Percentiles rank a stretch among this genome's conserved stretches.
Conservation (phyloP, 2,888 invertebrate genomes). For the Griposia aprilina region DNA sequence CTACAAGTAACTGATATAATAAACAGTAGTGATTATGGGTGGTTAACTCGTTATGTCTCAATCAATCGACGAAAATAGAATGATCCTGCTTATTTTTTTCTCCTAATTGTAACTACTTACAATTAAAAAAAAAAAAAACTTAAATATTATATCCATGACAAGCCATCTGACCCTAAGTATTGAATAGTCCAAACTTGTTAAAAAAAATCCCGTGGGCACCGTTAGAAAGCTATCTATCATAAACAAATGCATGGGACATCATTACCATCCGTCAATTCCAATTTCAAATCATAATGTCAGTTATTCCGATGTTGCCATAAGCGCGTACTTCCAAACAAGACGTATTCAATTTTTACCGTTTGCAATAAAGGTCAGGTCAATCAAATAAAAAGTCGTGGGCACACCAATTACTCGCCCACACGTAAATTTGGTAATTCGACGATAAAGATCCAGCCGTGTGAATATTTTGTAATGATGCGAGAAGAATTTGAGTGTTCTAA, state of each 20-base stretch:
- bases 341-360: conserved; percentile 60
- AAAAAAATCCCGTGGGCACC: background rate
- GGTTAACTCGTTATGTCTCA: background rate
- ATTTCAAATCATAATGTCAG: conserved; percentile 53
- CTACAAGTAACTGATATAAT: conserved; percentile 1
- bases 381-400: conserved; percentile 78
- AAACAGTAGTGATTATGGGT: background rate
- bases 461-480: conserved; percentile 57
- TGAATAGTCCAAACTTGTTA: conserved; percentile 1
- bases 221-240: conserved; percentile 25
- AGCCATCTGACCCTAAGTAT: background rate
- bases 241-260: conserved; percentile 29
- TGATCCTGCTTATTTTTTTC: background rate
- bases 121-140: background rate
- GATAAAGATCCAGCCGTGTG: conserved; percentile 63
- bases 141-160: background rate
- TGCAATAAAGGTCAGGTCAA: conserved; percentile 78
- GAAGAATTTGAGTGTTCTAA: conserved; percentile 33
- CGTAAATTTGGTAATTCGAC: conserved; percentile 53
- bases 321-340: conserved; percentile 53
- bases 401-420: conserved; percentile 69
- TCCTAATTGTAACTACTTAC: background rate
- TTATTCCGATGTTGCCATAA: conserved; percentile 52
- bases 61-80: background rate
- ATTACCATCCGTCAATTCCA: conserved; percentile 43